phyloP scores from a whole-genome alignment of 2,888 invertebrate genomes.

The Criorhina ranunculi region DNA sequence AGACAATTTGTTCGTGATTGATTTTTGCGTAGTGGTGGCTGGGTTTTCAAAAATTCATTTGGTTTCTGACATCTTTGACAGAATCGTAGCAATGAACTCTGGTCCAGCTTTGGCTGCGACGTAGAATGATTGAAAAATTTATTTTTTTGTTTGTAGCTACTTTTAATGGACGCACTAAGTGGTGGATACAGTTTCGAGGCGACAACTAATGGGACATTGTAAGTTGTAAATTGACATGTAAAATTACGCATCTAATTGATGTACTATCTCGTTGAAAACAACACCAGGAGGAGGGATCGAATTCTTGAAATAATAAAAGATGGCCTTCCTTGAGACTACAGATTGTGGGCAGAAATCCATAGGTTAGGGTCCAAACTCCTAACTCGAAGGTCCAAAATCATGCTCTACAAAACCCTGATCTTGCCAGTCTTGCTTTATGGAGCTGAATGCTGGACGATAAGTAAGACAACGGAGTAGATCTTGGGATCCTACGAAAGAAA shows the following conservation, averaged over 20 bases:
- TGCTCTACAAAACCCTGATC: no score
- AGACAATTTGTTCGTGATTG: conserved; percentile 67
- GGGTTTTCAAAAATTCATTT: conserved; percentile 35
- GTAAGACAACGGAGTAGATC: no score
- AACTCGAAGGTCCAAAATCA: no score
- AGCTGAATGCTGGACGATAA: no score
- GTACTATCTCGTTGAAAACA: background rate
- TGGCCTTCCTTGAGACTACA: no score
- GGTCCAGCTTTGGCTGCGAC: background rate
- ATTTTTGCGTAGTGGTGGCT: conserved; percentile 51
- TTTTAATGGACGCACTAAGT: conserved; percentile 9
- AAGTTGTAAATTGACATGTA: conserved; percentile 1
- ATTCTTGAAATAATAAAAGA: no score
- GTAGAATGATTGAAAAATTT: conserved; percentile 26
- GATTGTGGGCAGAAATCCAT: no score
- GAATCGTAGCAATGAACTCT: conserved; percentile 72
- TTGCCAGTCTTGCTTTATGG: no score
- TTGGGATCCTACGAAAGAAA: no score
- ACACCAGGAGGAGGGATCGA: no score
- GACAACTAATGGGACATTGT: conserved; percentile 6
- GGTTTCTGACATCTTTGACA: conserved; percentile 55
- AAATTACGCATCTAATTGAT: background rate
- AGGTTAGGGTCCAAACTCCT: no score
- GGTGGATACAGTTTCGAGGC: conserved; percentile 3
- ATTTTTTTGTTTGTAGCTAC: background rate